Evolutionary conservation across 2,888 invertebrate genomes (phyloP).

Genomic region (Sarcophaga subvicina): DNA sequence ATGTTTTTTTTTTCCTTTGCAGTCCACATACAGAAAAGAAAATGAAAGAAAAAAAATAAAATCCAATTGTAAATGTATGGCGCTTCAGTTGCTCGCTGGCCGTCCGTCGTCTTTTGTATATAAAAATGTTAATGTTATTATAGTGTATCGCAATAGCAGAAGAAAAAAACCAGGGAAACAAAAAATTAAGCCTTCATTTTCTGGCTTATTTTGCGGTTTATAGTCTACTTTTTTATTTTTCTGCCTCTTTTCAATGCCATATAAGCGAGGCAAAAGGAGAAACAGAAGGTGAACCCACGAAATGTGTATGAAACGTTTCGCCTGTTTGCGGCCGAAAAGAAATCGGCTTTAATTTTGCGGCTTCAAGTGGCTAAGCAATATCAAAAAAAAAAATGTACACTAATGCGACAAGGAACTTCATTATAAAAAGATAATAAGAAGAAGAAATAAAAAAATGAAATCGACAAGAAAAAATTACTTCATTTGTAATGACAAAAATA

Average conservation of each 20-base stretch:
- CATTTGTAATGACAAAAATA: conserved; percentile 27
- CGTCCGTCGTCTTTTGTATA: conserved; percentile 11
- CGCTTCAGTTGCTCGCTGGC: conserved; percentile 25
- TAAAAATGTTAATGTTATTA: conserved; percentile 40
- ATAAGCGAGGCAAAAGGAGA: background rate
- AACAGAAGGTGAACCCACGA: background rate
- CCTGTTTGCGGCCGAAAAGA: conserved; percentile 34
- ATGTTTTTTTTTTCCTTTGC: background rate
- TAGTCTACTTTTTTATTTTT: conserved; percentile 4
- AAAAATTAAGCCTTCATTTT: conserved; percentile 61
- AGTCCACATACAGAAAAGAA: background rate
- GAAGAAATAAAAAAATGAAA: background rate
- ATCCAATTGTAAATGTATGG: conserved; percentile 36
- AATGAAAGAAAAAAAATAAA: background rate
- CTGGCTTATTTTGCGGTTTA: conserved; percentile 54
- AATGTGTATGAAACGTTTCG: background rate
- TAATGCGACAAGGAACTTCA: conserved; percentile 52
- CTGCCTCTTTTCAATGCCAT: background rate
- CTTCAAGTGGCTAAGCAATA: conserved; percentile 43
- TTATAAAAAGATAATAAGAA: conserved; percentile 16
- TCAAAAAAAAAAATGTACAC: conserved; percentile 19
- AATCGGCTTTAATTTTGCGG: conserved; percentile 64
- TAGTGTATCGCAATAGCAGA: background rate
- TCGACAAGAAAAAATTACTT: background rate
- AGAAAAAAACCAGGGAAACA: background rate